These are phyloP conservation scores for Aphrophora alni DNA, from an alignment of 2,888 invertebrate genomes.

Conservation along the genomic window DNA sequence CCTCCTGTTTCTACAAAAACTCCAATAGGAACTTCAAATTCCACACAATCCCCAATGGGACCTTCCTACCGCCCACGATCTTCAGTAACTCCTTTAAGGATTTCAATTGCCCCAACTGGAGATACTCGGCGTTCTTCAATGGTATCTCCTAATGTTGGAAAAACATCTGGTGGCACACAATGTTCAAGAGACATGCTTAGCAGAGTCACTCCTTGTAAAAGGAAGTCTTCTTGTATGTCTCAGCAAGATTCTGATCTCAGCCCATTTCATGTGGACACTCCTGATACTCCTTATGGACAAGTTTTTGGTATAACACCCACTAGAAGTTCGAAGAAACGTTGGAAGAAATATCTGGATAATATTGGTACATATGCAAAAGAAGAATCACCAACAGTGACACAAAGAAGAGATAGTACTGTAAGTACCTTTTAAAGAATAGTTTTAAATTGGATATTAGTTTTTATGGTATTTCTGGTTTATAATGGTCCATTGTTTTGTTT, in stretches of 20 bases:
- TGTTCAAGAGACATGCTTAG: neutral
- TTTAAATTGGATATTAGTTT: too few species aligned
- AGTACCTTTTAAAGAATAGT: too few species aligned
- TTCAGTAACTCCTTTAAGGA: neutral
- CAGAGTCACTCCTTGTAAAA: neutral
- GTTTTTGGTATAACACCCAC: slow-evolving; percentile 47
- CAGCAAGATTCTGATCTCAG: neutral
- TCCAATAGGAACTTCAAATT: too few species aligned
- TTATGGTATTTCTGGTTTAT: too few species aligned
- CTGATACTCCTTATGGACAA: slow-evolving; percentile 64
- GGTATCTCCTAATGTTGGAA: neutral
- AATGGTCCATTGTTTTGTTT: too few species aligned
- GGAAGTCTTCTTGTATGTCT: neutral
- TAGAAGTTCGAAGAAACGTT: neutral
- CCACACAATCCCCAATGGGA: too few species aligned
- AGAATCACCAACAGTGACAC: neutral
- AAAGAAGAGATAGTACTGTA: too few species aligned
- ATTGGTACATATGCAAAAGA: neutral
- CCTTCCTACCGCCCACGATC: neutral
- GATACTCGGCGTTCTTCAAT: neutral
- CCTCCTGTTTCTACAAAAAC: too few species aligned
- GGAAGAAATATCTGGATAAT: neutral
- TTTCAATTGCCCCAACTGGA: neutral
- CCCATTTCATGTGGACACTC: too few species aligned
- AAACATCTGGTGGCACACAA: neutral